Base-by-base conservation (phyloP, 2,888 invertebrate genomes). In the Caradrina kadenii region DNA sequence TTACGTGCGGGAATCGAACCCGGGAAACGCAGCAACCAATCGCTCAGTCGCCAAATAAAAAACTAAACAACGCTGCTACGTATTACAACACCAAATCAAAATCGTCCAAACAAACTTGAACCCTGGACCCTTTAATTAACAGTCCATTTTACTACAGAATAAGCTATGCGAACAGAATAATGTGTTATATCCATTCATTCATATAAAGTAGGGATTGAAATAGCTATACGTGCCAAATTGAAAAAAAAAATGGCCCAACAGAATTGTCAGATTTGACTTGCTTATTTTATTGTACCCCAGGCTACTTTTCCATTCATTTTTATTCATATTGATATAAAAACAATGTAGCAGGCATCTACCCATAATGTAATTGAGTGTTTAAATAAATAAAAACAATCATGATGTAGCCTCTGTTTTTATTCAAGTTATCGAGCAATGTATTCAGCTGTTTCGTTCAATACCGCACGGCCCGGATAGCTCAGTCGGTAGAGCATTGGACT, bases 401-500 rank as follows among this genome's bases (percentile, higher is more conserved):
- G 35, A 35, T 8, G n/a, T 7, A 8, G 11, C 35, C 5, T 48
- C 2, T 11, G 35, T 39, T 13, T n/a, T 21, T 54, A 21, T 31
- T 42, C 6, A 61, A 61, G 5, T 61, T 54, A 15, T 22, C 21
- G n/a, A 21, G 35, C 10, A 59, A 45, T 55, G 19, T 19, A 39
- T 56, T 63, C n/a, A 49, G 55, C 22, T 50, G 39, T 68, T 67
- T 39, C n/a, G 7, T 45, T 15, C 0, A 0, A 0, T 7, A 35
- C 35, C 21, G 42, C 26, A 63, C 21, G 31, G 21, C 8, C 80
- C 80, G 80, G 80, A 80, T 96, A 96, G 96, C 96, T 96, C 96
- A 96, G 96, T 96, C 95, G 96, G 95, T 96, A 96, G 96, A 96
- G 96, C 95, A 95, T 95, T 95, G 95, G 95, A 94, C 94, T 95